Percentiles rank a stretch among this genome's conserved stretches.
Conservation (phyloP, 2,797 vertebrate species). For the Cossypha heuglini region DNA sequence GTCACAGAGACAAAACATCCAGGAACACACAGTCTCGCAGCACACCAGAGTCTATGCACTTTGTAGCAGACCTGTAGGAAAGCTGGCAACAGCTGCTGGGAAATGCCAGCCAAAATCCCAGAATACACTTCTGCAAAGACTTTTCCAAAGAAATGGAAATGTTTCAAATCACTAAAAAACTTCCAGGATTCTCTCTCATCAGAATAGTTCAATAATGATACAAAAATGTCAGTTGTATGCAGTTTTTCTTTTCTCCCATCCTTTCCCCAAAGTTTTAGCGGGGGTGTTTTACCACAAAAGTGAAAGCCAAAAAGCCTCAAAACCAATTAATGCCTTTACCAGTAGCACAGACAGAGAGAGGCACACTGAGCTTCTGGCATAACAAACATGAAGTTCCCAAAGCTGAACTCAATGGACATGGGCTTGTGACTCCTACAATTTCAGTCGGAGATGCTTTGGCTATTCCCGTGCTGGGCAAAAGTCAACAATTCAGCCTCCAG, state of each 20-base stretch:
- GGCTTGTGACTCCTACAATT: neutral
- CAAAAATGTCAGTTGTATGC: neutral
- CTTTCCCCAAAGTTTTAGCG: neutral
- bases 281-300: neutral
- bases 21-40: neutral
- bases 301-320: neutral
- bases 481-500: neutral
- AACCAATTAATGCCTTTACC: neutral
- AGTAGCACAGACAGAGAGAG: neutral
- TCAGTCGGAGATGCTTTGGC: neutral
- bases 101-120: neutral
- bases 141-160: neutral
- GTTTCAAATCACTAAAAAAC: neutral
- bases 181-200: neutral
- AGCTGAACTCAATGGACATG: neutral
- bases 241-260: neutral
- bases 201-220: neutral
- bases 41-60: neutral
- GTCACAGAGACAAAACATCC: neutral
- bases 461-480: neutral
- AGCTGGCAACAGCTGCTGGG: neutral
- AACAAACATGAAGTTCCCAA: neutral
- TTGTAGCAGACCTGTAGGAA: neutral
- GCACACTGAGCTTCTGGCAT: neutral
- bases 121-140: neutral